Conservation (phyloP, 2,888 invertebrate species). For the Thereva unica region DNA sequence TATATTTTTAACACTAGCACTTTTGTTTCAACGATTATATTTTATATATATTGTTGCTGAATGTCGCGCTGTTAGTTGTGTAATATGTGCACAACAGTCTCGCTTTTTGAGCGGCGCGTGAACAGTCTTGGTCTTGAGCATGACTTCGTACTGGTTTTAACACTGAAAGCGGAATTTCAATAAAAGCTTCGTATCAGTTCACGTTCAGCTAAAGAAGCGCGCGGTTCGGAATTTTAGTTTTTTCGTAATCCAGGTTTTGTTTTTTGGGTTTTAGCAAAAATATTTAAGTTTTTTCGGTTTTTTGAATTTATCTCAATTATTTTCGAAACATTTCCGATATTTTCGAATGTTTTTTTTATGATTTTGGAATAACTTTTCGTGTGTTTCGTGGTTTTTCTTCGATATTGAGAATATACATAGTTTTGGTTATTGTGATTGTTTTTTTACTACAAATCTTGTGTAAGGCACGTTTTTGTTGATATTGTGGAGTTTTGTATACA, state of each 20-base stretch:
- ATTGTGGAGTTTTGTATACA: not conserved
- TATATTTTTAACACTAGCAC: no score
- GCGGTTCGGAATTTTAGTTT: constrained; percentile 25
- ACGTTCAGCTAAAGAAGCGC: constrained; percentile 12
- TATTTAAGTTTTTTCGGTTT: not conserved
- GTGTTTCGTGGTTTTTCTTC: not conserved
- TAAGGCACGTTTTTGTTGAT: not conserved
- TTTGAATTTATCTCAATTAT: not conserved
- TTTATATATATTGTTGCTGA: no score
- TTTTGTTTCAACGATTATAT: no score
- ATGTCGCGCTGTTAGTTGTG: no score
- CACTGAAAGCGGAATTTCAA: not conserved
- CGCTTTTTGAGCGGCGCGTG: no score
- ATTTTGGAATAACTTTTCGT: not conserved
- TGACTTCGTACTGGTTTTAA: not conserved
- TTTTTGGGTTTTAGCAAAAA: not conserved
- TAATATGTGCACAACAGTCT: no score
- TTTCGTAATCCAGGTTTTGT: constrained; percentile 12
- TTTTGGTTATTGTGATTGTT: not conserved
- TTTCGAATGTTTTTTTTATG: not conserved
- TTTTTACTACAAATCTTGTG: not conserved
- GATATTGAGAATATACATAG: not conserved
- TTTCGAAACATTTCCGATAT: not conserved
- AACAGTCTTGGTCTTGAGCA: constrained; percentile 21
- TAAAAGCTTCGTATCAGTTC: constrained; percentile 12